Evolutionary conservation across 2,888 invertebrate species (phyloP).

Genomic region (Lapara coniferarum): DNA sequence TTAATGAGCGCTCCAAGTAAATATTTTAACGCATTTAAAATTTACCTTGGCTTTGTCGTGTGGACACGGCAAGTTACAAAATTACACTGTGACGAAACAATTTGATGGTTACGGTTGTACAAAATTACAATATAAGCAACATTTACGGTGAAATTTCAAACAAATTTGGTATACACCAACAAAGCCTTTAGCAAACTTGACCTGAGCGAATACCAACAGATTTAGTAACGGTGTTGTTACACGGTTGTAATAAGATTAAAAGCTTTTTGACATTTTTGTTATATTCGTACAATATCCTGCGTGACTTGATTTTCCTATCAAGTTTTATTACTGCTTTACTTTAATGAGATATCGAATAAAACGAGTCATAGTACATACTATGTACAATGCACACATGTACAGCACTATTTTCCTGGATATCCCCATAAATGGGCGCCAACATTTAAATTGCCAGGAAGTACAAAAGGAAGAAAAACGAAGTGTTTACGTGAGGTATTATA

Average conservation of each 20-base stretch:
- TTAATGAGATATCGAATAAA: background rate
- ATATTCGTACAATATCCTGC: constrained; percentile 16
- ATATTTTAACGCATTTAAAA: constrained; percentile 24
- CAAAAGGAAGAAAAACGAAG: no score
- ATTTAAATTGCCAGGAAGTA: no score
- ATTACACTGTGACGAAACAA: constrained; percentile 63
- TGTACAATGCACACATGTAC: no score
- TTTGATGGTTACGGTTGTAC: constrained; percentile 44
- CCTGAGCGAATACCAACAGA: constrained; percentile 34
- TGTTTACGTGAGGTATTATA: no score
- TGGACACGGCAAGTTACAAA: constrained; percentile 57
- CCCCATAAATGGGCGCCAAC: no score
- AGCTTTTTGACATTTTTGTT: constrained; percentile 33
- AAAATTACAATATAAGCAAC: constrained; percentile 41
- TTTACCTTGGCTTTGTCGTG: constrained; percentile 45
- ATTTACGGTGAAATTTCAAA: constrained; percentile 40
- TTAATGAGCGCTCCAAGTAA: constrained; percentile 21
- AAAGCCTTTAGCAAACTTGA: constrained; percentile 35
- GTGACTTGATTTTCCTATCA: constrained; percentile 20
- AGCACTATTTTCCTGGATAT: no score
- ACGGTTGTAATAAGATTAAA: constrained; percentile 40
- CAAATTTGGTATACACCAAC: constrained; percentile 43
- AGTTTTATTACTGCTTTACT: constrained; percentile 16
- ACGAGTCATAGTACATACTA: no score
- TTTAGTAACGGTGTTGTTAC: constrained; percentile 35